These are phyloP conservation scores for Pantherophis guttatus DNA, from an alignment of 2,113 vertebrate species.

Conservation along the genomic window DNA sequence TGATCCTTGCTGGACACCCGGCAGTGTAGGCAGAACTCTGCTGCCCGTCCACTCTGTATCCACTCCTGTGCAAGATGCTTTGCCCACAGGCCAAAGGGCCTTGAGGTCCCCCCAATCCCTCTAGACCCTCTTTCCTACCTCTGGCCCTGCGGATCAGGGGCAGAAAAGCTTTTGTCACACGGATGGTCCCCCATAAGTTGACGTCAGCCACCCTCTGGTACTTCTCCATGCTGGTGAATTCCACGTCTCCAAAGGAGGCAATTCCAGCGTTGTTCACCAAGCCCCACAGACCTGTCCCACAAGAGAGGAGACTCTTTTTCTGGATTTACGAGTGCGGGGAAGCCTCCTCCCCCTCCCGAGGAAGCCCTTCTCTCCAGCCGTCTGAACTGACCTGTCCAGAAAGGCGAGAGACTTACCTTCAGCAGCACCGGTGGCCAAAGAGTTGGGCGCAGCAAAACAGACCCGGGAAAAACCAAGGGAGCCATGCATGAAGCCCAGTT, in stretches of 20 bases:
- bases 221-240: conserved; percentile 80
- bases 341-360: too few relatives aligned
- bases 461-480: not conserved
- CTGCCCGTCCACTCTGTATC: not conserved
- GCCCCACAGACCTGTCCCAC: conserved; percentile 81
- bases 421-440: not conserved
- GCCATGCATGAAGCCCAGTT: not conserved
- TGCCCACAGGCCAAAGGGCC: not conserved
- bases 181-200: conserved; percentile 85
- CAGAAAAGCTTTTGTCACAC: conserved; percentile 85
- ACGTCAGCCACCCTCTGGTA: conserved; percentile 82
- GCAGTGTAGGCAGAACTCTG: not conserved
- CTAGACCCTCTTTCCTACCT: conserved; percentile 64
- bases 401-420: not conserved
- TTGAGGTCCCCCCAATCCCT: not conserved
- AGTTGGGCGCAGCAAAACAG: not conserved
- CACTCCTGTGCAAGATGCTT: not conserved
- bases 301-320: not conserved
- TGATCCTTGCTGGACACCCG: not conserved
- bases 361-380: not conserved
- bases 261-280: conserved; percentile 85
- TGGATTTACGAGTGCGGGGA: accelerated
- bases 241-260: conserved; percentile 82
- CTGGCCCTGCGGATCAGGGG: conserved; percentile 80
- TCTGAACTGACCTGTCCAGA: not conserved